A percentile compares a stretch with the other conserved stretches of the same genome.
Conservation (phyloP, 2,888 invertebrate species). For the Ophraella communa region DNA sequence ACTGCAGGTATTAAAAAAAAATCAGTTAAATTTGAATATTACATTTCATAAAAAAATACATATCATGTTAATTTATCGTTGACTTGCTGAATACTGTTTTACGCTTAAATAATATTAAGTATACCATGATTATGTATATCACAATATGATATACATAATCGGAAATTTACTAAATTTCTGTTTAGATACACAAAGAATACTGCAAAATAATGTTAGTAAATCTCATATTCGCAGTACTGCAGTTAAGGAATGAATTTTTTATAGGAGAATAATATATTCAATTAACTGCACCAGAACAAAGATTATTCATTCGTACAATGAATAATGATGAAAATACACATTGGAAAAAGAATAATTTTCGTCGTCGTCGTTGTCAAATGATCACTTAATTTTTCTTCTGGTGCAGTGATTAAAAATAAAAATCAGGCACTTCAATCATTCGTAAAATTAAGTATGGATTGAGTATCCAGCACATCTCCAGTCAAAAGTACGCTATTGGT, state of each 20-base stretch:
- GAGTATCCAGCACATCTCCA: constrained; percentile 71
- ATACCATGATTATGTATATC: not conserved
- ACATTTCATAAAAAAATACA: constrained; percentile 2
- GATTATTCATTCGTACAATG: not conserved
- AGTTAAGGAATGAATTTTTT: constrained; percentile 7
- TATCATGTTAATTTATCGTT: not conserved
- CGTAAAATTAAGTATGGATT: constrained; percentile 70
- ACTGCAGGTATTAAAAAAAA: constrained; percentile 30
- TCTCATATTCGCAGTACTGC: not conserved
- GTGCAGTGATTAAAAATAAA: not conserved
- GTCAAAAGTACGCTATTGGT: constrained; percentile 69
- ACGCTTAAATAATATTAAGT: not conserved
- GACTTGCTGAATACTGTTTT: constrained; percentile 7
- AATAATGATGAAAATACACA: too few relatives aligned
- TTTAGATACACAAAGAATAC: not conserved
- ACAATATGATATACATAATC: not conserved
- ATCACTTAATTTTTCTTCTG: not conserved
- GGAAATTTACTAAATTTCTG: not conserved
- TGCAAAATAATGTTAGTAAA: not conserved
- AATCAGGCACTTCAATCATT: constrained; percentile 64
- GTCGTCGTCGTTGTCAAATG: too few relatives aligned
- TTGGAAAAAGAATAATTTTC: too few relatives aligned
- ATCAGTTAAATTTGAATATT: constrained; percentile 2
- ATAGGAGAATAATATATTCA: not conserved
- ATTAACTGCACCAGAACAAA: not conserved